These are phyloP conservation scores for Corythucha ciliata DNA, from an alignment of 2,888 invertebrate species.

Conservation along the genomic window DNA sequence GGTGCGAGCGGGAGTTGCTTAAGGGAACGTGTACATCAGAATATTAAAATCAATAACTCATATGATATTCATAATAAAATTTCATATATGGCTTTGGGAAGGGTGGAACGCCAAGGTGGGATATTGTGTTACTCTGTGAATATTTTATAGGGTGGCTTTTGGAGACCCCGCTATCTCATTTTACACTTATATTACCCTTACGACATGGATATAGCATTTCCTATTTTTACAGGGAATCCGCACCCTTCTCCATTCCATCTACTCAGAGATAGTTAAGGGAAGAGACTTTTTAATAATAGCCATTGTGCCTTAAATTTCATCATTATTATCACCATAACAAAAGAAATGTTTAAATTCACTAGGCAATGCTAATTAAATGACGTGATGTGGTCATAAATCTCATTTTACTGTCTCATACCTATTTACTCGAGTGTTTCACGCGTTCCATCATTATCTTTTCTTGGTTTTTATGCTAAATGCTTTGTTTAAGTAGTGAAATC, in stretches of 20 bases:
- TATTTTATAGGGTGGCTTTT: conserved; percentile 30
- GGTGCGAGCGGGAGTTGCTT: too few relatives aligned
- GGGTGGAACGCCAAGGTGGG: conserved; percentile 21
- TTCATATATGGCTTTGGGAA: conserved; percentile 24
- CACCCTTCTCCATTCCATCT: background rate
- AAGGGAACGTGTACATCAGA: conserved; percentile 22
- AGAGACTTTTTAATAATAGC: too few relatives aligned
- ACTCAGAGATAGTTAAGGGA: background rate
- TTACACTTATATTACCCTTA: conserved; percentile 26
- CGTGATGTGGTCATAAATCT: too few relatives aligned
- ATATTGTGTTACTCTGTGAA: conserved; percentile 29
- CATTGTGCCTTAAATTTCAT: too few relatives aligned
- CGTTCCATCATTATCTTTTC: too few relatives aligned
- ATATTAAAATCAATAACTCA: conserved; percentile 32
- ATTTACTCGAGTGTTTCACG: too few relatives aligned
- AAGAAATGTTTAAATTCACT: too few relatives aligned
- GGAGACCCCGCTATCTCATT: conserved; percentile 21
- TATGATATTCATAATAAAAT: conserved; percentile 32
- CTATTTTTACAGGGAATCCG: conserved; percentile 23
- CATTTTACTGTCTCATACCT: too few relatives aligned
- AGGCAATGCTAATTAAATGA: too few relatives aligned
- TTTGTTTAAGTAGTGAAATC: too few relatives aligned
- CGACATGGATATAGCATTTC: conserved; percentile 25
- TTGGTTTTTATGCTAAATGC: too few relatives aligned
- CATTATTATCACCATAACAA: too few relatives aligned